Base-by-base conservation (phyloP, 2,797 vertebrate genomes). In the Strix occidentalis region DNA sequence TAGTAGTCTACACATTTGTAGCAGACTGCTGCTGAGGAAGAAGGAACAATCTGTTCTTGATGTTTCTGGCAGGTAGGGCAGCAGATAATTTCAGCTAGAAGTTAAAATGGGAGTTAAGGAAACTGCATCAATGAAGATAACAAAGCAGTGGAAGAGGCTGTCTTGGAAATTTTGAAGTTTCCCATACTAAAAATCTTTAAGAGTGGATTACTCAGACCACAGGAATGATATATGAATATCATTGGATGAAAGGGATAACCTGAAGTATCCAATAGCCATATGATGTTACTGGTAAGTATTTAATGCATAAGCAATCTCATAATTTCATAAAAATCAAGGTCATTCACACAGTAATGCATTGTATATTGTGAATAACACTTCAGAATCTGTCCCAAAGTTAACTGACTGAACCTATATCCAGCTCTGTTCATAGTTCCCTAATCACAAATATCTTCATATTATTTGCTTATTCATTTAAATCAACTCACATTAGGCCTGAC, bases 401-500 rank as follows among this genome's bases (percentile, higher is more conserved):
- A 68, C 15, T 53, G 39, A n/a, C 3, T 75, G 18, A 80, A 58
- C 1, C 3, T 82, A 5, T 37, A 33, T 26, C 7, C 54, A 53
- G 3, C 0, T 69, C 28, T 50, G 8, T 53, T 4, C 6, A 24
- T 46, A 48, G 6, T 48, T 78, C 5, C 5, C 5, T 50, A 58
- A 78, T 51, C 1, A 70, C 19, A 63, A 74, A 37, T 39, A 1
- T 16, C 3, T 66, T 74, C n/a, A 4, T 60, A n/a, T 35, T 60
- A 60, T 18, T 15, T 64, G 2, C 2, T 39, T 71, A 12, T 56
- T 37, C 5, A 61, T 78, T 58, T 45, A 71, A 60, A 90, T 46
- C 3, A 2, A 5, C 8, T 61, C 6, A n/a, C 3, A 3, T 56
- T 26, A 65, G 2, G 3, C 25, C 5, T 66, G 29, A 25, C 4